Percentiles rank a stretch among this genome's conserved stretches.
phyloP scores from a whole-genome alignment of 2,113 vertebrate genomes.

The Pseudopodoces humilis region DNA sequence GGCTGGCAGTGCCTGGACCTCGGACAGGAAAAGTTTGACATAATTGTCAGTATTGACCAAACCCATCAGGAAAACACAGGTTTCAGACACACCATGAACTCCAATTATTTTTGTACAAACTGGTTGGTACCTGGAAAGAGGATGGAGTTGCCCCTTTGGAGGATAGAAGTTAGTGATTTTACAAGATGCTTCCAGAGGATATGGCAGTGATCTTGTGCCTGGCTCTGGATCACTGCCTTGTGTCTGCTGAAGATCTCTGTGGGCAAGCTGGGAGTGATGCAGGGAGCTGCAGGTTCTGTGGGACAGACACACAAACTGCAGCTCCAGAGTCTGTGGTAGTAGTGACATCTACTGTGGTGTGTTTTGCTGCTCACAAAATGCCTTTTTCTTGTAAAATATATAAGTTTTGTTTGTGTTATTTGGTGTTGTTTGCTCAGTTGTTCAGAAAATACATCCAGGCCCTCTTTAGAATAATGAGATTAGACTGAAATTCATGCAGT shows the following conservation, averaged over 20 bases:
- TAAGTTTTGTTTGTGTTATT: not conserved
- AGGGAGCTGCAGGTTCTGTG: rapidly evolving
- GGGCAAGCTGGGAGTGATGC: not conserved
- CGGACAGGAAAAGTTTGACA: not conserved
- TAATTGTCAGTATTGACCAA: not conserved
- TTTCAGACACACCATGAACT: not conserved
- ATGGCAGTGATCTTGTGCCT: not conserved
- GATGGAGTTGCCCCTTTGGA: not conserved
- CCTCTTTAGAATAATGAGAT: not conserved
- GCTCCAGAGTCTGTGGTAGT: not conserved
- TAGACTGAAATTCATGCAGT: not conserved
- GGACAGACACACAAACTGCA: not conserved
- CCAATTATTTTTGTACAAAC: not conserved
- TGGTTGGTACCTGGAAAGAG: not conserved
- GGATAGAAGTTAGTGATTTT: not conserved
- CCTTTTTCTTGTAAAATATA: not conserved
- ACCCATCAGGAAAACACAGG: not conserved
- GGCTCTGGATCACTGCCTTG: not conserved
- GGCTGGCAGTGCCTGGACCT: not conserved
- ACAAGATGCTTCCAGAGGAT: not conserved
- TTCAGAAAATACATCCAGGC: not conserved
- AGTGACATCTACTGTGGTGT: not conserved
- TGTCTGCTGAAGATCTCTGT: not conserved
- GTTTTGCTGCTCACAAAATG: not conserved
- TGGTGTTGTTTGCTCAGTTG: not conserved